Conservation (phyloP, 2,888 invertebrate species). For the Lithodes maja region DNA sequence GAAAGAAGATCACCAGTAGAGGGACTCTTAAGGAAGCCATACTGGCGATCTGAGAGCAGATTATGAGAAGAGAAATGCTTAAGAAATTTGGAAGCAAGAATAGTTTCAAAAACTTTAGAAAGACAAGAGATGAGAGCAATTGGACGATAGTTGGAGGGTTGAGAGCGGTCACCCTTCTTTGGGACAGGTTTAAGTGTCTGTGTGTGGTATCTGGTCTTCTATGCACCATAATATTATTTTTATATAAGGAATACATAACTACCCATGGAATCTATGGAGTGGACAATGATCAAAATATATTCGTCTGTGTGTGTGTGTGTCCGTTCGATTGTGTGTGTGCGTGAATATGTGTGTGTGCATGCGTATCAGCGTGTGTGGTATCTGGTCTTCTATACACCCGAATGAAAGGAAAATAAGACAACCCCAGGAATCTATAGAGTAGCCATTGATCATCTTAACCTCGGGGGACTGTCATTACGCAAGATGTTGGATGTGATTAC, state of each 20-base stretch:
- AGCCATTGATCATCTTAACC: conserved; percentile 46
- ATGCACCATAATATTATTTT: background rate
- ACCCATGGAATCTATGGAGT: conserved; percentile 39
- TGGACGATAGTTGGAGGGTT: background rate
- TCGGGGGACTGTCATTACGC: conserved; percentile 2
- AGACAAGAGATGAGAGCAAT: conserved; percentile 34
- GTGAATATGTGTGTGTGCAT: background rate
- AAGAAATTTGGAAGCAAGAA: no score
- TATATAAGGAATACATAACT: background rate
- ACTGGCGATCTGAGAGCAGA: no score
- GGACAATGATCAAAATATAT: conserved; percentile 41
- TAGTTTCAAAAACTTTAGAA: background rate
- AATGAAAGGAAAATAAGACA: background rate
- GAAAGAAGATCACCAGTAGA: no score
- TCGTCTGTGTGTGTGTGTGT: background rate
- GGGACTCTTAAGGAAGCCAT: no score
- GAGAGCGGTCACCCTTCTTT: background rate
- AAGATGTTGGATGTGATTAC: conserved; percentile 10
- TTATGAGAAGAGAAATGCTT: no score
- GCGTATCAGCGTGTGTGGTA: conserved; percentile 3
- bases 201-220: conserved; percentile 16
- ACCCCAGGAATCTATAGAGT: conserved; percentile 39
- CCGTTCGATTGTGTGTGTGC: background rate
- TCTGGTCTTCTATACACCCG: conserved; percentile 1
- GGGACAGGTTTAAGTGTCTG: background rate